Evolutionary conservation across 2,888 invertebrate species (phyloP), one percentile per base, ranked within the genome.

Genomic region (Sturmia bella): DNA sequence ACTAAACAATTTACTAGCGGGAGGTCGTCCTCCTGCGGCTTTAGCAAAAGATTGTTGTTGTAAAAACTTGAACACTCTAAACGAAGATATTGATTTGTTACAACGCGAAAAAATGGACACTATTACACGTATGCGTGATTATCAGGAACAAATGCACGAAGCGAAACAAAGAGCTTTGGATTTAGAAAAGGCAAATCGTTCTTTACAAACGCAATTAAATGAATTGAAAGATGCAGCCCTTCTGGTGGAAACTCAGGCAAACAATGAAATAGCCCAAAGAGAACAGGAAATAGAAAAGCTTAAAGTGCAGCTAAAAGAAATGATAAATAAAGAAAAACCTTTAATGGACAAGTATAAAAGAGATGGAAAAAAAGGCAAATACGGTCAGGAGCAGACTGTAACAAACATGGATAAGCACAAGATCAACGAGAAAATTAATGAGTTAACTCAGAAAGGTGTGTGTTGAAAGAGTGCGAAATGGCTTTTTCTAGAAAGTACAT

Each of bases 81-180:
- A 93, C 63, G 92, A 92, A 84, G 92, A 95, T 87, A 89, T 94
- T 39, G 93, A 92, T 86, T 89, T 92, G 59, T 87, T 95, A 73
- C 92, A 93, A 85, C 92, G 93, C 74, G 92, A 93, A 37, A 95
- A 95, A 90, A 89, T 89, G 3, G 89, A 90, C 2, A 68, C 86
- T 13, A 84, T 87, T 56, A 72, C 63, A n/a, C 88, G 89, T 73
- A 84, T 89, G 41, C 87, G 85, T 0, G 89, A 89, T 11, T 89
- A 86, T 70, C 88, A 90, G 73, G 88, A 89, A 43, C 86, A 88
- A 79, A 91, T 91, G 90, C 96, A 96, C 89, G 96, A 96, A 88
- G 96, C 96, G 4, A 96, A 96, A 95, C 92, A 94, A 54, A 91
- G 94, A 84, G 96, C 96, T 5, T 90, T 96, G 52, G 92, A 92